phyloP scores from a whole-genome alignment of 2,797 vertebrate genomes.

The Rhinogobio ventralis region DNA sequence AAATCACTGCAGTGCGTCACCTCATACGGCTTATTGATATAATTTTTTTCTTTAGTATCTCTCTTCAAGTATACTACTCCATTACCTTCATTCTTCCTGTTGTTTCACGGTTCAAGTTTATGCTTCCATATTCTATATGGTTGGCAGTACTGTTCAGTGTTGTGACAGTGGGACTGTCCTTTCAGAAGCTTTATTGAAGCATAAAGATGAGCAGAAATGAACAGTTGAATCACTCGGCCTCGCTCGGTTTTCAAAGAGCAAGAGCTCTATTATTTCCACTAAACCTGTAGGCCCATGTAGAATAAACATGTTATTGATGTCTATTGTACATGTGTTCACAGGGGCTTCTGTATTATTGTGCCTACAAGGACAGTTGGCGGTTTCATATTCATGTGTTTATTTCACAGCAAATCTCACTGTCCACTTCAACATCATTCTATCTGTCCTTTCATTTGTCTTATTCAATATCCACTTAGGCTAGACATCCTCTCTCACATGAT shows the following conservation, averaged over 20 bases:
- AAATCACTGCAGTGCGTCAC: neutral
- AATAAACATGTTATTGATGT: conserved; percentile 43
- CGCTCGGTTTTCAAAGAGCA: conserved; percentile 12
- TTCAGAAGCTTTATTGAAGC: conserved; percentile 6
- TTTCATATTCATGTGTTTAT: conserved; percentile 51
- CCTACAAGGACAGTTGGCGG: conserved; percentile 20
- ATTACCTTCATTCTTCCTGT: neutral
- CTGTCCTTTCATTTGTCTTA: neutral
- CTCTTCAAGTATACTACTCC: neutral
- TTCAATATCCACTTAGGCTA: conserved; percentile 3
- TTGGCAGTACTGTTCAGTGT: neutral
- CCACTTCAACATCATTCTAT: conserved; percentile 56
- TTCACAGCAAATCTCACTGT: conserved; percentile 35
- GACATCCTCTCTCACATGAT: conserved; percentile 65
- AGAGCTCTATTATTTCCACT: conserved; percentile 4
- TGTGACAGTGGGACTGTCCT: neutral
- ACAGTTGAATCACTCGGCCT: conserved; percentile 21
- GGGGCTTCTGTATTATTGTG: conserved; percentile 35
- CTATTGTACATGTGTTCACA: conserved; percentile 33
- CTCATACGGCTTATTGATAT: neutral
- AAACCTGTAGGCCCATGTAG: conserved; percentile 13
- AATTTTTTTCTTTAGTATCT: neutral
- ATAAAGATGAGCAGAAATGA: neutral
- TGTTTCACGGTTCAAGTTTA: neutral
- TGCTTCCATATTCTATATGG: neutral